Conservation (phyloP, 1,140 invertebrate species). For the Brachionus sp. region DNA sequence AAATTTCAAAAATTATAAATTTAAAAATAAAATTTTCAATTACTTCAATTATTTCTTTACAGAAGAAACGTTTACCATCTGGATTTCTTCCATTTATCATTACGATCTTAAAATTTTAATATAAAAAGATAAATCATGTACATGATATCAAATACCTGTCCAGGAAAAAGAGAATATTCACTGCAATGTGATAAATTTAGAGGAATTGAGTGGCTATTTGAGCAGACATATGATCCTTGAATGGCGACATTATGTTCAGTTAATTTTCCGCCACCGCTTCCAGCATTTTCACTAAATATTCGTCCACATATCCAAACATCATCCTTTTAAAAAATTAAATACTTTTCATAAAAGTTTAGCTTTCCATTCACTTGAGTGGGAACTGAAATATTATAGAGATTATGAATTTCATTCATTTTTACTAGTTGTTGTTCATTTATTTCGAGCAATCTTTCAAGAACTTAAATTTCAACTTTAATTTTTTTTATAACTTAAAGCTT, state of each 20-base stretch:
- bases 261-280: conserved; percentile 36
- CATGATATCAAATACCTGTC: background rate
- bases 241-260: conserved; percentile 36
- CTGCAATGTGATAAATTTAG: conserved; percentile 17
- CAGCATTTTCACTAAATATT: conserved; percentile 39
- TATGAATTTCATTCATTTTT: conserved; percentile 22
- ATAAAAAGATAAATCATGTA: background rate
- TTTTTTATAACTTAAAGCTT: background rate
- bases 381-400: conserved; percentile 28
- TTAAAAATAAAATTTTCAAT: background rate
- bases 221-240: conserved; percentile 40
- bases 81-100: conserved; percentile 33
- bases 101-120: conserved; percentile 5
- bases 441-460: conserved; percentile 8
- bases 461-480: background rate
- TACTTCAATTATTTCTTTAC: conserved; percentile 41
- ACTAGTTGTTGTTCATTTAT: conserved; percentile 25
- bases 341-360: background rate
- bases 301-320: conserved; percentile 44
- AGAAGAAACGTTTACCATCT: conserved; percentile 28
- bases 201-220: conserved; percentile 27
- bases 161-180: conserved; percentile 42
- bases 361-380: conserved; percentile 27
- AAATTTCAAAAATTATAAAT: background rate
- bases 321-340: background rate